Evolutionary conservation across 2,113 vertebrate species (phyloP).

Genomic region (Mungos mungo): DNA sequence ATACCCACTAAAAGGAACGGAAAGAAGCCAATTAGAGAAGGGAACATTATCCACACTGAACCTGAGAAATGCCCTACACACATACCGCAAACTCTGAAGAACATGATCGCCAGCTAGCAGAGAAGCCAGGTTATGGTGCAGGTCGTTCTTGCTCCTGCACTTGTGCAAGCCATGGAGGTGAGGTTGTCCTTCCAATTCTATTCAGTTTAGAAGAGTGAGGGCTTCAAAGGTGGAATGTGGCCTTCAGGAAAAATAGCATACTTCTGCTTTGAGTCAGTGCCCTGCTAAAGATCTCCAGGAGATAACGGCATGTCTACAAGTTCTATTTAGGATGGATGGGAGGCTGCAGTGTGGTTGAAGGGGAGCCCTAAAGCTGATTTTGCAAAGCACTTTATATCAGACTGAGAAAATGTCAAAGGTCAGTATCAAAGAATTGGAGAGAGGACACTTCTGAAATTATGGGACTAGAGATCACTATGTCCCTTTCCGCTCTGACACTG

Average conservation of each 20-base stretch:
- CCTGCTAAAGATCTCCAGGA: not conserved
- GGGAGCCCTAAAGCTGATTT: not conserved
- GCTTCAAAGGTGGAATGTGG: not conserved
- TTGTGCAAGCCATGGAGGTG: not conserved
- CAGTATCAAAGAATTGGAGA: not conserved
- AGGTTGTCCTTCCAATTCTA: not conserved
- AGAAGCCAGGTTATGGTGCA: not conserved
- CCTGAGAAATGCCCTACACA: not conserved
- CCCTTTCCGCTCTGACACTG: not conserved
- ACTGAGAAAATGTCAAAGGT: not conserved
- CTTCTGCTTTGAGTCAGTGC: not conserved
- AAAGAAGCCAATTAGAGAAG: slow-evolving; percentile 9
- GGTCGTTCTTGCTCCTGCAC: not conserved
- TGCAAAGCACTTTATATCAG: not conserved
- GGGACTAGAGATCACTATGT: not conserved
- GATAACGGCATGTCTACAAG: not conserved
- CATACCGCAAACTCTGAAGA: not conserved
- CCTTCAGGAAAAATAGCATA: not conserved
- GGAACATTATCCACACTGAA: not conserved
- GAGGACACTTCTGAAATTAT: not conserved
- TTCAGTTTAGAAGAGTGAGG: not conserved
- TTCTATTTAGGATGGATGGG: not conserved
- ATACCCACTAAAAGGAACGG: not conserved
- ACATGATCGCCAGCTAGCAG: not conserved
- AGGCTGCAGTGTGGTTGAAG: not conserved